These are phyloP conservation scores for Denticeps clupeoides DNA, from an alignment of 2,797 vertebrate species.

Conservation along the genomic window DNA sequence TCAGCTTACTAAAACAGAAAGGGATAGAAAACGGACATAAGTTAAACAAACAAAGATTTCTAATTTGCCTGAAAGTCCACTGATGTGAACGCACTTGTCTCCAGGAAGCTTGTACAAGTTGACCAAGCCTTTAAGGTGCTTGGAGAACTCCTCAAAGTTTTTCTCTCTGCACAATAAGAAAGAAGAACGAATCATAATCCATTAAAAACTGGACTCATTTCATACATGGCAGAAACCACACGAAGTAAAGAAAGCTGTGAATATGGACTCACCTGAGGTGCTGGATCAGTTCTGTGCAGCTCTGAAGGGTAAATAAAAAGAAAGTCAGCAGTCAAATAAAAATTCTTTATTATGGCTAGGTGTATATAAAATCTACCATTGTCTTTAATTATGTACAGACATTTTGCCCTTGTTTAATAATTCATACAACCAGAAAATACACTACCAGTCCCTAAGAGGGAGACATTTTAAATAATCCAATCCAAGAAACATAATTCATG, in stretches of 20 bases:
- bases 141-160: constrained; percentile 97
- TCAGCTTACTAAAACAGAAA: constrained; percentile 70
- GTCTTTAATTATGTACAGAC: neutral
- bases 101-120: constrained; percentile 94
- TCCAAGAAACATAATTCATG: too few species aligned
- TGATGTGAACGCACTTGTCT: constrained; percentile 74
- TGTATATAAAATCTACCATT: neutral
- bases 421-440: too few species aligned
- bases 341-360: neutral
- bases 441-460: too few species aligned
- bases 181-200: too few species aligned
- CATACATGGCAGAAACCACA: too few species aligned
- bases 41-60: neutral
- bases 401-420: too few species aligned
- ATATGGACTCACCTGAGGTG: constrained; percentile 85
- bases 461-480: too few species aligned
- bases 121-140: constrained; percentile 90
- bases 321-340: neutral
- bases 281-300: constrained; percentile 87
- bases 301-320: constrained; percentile 51
- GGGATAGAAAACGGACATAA: neutral
- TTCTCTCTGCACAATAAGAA: too few species aligned
- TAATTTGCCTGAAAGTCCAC: too few species aligned
- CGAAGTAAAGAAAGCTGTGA: neutral
- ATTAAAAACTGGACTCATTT: too few species aligned